A percentile compares a stretch with the other conserved stretches of the same genome.
Conservation (phyloP, 2,113 vertebrate genomes). For the Alectura lathami region DNA sequence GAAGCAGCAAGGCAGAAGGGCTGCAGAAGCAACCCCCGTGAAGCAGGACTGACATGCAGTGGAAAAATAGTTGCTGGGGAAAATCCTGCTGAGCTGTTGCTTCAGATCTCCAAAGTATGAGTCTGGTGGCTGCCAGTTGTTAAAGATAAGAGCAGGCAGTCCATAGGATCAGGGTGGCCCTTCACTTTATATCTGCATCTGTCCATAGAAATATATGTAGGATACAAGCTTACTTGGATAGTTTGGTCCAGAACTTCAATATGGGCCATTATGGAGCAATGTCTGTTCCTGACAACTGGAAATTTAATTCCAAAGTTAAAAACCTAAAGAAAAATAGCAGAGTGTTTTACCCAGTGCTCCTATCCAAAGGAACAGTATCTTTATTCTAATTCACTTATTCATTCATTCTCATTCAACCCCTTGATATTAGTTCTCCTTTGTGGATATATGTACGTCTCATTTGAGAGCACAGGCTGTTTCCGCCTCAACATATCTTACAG, state of each 20-base stretch:
- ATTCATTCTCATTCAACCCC: no score
- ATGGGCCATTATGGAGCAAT: background rate
- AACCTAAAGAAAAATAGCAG: background rate
- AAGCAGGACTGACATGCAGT: background rate
- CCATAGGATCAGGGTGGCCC: background rate
- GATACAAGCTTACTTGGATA: background rate
- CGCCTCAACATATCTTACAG: background rate
- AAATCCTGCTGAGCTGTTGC: background rate
- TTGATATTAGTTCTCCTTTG: background rate
- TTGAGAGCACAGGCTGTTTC: background rate
- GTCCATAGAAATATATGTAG: background rate
- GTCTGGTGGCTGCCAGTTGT: background rate
- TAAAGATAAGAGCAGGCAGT: background rate
- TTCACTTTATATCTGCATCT: background rate
- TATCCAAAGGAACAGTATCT: background rate
- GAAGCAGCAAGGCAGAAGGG: background rate
- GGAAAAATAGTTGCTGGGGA: background rate
- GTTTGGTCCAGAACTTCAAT: background rate
- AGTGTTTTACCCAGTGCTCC: background rate
- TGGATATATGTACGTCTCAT: background rate
- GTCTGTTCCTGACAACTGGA: background rate
- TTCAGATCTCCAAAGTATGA: background rate
- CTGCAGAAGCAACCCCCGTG: background rate
- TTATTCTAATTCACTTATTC: background rate
- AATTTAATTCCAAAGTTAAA: background rate